phyloP scores from a whole-genome alignment of 2,113 vertebrate species.

The Steatornis caripensis region DNA sequence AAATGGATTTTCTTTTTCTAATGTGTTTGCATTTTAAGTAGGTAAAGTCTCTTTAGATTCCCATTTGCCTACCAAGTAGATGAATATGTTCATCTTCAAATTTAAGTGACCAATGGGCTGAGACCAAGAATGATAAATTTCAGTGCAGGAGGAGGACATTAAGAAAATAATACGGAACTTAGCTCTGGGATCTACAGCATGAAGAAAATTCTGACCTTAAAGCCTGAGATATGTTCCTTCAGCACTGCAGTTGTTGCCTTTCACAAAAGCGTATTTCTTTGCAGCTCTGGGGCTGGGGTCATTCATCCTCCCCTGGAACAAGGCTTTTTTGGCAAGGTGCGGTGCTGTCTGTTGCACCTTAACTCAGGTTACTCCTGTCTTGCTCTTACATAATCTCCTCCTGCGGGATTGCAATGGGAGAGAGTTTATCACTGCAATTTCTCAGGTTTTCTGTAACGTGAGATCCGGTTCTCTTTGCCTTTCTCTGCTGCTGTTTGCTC shows the following conservation, averaged over 20 bases:
- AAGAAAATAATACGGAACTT: background rate
- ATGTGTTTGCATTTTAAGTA: background rate
- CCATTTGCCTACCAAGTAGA: background rate
- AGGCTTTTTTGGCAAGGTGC: background rate
- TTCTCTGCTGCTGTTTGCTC: background rate
- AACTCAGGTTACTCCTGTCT: background rate
- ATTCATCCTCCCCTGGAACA: background rate
- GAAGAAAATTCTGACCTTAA: background rate
- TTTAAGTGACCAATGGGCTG: background rate
- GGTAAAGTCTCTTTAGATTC: background rate
- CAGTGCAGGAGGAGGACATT: background rate
- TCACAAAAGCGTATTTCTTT: background rate
- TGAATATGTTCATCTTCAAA: background rate
- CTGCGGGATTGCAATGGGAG: background rate
- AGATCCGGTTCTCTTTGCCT: background rate
- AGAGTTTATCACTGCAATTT: background rate
- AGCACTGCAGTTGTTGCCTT: background rate
- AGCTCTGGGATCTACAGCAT: background rate
- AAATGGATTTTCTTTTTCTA: constrained; percentile 25
- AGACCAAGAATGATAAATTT: background rate
- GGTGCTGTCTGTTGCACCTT: background rate
- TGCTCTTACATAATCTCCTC: background rate
- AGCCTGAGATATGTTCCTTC: background rate
- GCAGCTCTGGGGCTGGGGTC: background rate
- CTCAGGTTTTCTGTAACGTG: background rate